Percentiles rank a stretch among this genome's conserved stretches.
These are phyloP conservation scores for Pipistrellus pipistrellus DNA, from an alignment of 2,797 vertebrate genomes.

Conservation along the genomic window DNA sequence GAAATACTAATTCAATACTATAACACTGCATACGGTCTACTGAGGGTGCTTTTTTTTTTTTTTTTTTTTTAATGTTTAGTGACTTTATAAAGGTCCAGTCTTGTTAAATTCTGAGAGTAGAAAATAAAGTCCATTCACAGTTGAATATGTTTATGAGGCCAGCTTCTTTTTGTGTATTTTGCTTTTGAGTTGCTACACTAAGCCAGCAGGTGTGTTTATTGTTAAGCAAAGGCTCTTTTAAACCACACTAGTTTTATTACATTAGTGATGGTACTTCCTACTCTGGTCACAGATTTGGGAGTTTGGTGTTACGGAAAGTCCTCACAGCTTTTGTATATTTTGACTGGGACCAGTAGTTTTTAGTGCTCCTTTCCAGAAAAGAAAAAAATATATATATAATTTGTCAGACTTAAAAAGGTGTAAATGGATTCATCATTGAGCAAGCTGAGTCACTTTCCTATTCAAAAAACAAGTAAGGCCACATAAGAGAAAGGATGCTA, in stretches of 20 bases:
- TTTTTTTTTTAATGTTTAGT: not conserved
- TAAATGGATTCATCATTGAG: not conserved
- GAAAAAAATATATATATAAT: not conserved
- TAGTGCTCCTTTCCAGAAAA: not conserved
- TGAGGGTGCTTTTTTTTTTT: not conserved
- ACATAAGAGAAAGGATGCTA: not conserved
- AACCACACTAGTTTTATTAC: not conserved
- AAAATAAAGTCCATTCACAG: not conserved
- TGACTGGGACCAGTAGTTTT: not conserved
- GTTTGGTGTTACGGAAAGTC: not conserved
- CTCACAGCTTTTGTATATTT: not conserved
- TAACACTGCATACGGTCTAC: not conserved
- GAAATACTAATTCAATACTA: not conserved
- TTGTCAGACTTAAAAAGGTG: not conserved
- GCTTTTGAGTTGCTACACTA: not conserved
- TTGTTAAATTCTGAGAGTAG: not conserved
- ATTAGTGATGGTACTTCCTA: not conserved
- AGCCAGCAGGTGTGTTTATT: not conserved
- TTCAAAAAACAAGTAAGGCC: not conserved
- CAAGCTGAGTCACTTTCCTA: not conserved
- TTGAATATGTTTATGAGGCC: conserved; percentile 4
- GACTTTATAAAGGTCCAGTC: not conserved
- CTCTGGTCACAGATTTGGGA: not conserved
- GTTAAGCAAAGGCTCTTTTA: conserved; percentile 19
- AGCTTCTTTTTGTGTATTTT: not conserved